Percentiles rank a stretch among this genome's conserved stretches.
Evolutionary conservation across 1,140 invertebrate genomes (phyloP).

Genomic region (Globodera rostochiensis): DNA sequence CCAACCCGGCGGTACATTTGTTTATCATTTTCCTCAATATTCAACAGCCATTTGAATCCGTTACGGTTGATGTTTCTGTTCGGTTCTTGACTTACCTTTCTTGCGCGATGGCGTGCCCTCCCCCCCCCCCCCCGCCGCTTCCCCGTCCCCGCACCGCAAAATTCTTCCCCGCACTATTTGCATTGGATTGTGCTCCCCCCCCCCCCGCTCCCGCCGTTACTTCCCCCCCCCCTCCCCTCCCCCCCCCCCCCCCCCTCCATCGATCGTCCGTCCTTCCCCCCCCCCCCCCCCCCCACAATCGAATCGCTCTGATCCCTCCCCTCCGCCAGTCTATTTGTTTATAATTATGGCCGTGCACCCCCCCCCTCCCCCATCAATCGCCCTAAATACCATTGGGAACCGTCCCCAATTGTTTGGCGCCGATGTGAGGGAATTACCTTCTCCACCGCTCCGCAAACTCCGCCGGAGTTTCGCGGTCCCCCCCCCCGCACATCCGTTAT

Average conservation of each 20-base stretch:
- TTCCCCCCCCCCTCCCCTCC: neutral
- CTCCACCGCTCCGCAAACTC: neutral
- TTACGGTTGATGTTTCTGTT: no score
- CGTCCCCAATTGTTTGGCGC: constrained; percentile 14
- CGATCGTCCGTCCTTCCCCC: neutral
- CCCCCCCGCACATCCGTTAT: neutral
- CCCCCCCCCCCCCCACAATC: neutral
- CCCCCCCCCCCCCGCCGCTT: neutral
- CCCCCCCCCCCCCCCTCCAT: neutral
- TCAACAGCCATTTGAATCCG: no score
- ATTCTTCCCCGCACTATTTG: neutral
- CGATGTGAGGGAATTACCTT: constrained; percentile 13
- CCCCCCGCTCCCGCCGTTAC: neutral
- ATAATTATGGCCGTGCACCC: constrained; percentile 10
- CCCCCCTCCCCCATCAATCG: neutral
- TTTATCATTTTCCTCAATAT: no score
- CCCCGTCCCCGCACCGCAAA: neutral
- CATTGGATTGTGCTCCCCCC: neutral
- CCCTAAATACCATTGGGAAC: neutral
- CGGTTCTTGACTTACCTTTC: no score
- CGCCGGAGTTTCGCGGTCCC: neutral
- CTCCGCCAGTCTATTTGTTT: constrained; percentile 6
- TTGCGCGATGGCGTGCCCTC: neutral
- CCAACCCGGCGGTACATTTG: no score
- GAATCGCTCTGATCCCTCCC: constrained; percentile 9